Conservation (phyloP, 2,888 invertebrate species). For the Nemotelus pantherinus region DNA sequence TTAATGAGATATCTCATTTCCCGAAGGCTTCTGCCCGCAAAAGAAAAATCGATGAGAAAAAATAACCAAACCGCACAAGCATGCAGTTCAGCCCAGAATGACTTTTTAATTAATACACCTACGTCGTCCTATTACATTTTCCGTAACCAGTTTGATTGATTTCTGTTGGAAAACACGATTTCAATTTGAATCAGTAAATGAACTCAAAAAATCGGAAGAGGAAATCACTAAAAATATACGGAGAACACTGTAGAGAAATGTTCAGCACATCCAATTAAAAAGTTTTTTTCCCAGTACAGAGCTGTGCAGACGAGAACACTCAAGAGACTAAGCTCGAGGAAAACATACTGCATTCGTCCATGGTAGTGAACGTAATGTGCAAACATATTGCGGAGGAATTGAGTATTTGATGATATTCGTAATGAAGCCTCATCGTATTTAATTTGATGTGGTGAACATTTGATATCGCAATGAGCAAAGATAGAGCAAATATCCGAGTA, state of each 20-base stretch:
- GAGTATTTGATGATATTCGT: neutral
- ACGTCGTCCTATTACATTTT: neutral
- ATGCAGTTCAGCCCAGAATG: slow-evolving; percentile 10
- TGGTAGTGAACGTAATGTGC: no score
- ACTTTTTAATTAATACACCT: slow-evolving; percentile 27
- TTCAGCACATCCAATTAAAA: slow-evolving; percentile 15
- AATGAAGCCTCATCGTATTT: neutral
- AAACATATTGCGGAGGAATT: no score
- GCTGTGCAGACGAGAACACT: neutral
- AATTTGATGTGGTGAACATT: neutral
- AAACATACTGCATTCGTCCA: neutral
- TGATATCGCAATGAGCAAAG: neutral
- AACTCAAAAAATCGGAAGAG: neutral
- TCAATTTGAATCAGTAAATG: neutral
- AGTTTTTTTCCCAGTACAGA: neutral
- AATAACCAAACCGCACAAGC: neutral
- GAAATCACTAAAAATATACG: neutral
- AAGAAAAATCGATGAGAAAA: neutral
- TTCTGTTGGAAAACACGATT: slow-evolving; percentile 11
- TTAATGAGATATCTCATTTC: slow-evolving; percentile 1
- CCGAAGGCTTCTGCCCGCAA: neutral
- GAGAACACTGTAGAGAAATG: neutral
- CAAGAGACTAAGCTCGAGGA: neutral
- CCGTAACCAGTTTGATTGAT: neutral
- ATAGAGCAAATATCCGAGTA: neutral